These are phyloP conservation scores for Pantherophis vulpinus DNA, from an alignment of 2,797 vertebrate genomes.

Conservation along the genomic window DNA sequence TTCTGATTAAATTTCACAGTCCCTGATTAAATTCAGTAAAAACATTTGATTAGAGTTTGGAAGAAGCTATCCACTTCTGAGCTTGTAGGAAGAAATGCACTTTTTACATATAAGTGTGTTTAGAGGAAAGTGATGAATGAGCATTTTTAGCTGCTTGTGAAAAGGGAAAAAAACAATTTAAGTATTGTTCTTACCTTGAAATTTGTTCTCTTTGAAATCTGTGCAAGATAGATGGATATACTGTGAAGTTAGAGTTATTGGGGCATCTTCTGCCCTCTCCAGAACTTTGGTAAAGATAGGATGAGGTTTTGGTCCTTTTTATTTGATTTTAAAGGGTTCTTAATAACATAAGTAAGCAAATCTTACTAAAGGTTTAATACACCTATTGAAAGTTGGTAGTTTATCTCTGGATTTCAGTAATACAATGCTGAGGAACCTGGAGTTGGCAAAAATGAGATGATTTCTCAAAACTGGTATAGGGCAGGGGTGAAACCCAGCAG, in stretches of 20 bases:
- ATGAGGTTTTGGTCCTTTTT: not conserved
- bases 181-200: not conserved
- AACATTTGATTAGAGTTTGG: slow-evolving; percentile 1
- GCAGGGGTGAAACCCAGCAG: too few relatives aligned
- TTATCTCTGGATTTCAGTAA: not conserved
- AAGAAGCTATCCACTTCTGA: not conserved
- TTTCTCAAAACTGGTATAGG: not conserved
- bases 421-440: not conserved
- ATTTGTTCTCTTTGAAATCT: not conserved
- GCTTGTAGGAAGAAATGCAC: not conserved
- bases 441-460: not conserved
- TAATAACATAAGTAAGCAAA: not conserved
- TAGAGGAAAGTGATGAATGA: not conserved
- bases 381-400: not conserved
- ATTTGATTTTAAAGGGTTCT: not conserved
- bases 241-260: not conserved
- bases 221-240: not conserved
- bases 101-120: not conserved
- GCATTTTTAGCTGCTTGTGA: not conserved
- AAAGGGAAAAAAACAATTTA: not conserved
- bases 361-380: not conserved
- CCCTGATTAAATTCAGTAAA: slow-evolving; percentile 5
- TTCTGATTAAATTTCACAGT: slow-evolving; percentile 19
- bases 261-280: not conserved
- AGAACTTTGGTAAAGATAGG: not conserved